Base-by-base conservation (phyloP, 2,888 invertebrate genomes). In the Neria commutata region DNA sequence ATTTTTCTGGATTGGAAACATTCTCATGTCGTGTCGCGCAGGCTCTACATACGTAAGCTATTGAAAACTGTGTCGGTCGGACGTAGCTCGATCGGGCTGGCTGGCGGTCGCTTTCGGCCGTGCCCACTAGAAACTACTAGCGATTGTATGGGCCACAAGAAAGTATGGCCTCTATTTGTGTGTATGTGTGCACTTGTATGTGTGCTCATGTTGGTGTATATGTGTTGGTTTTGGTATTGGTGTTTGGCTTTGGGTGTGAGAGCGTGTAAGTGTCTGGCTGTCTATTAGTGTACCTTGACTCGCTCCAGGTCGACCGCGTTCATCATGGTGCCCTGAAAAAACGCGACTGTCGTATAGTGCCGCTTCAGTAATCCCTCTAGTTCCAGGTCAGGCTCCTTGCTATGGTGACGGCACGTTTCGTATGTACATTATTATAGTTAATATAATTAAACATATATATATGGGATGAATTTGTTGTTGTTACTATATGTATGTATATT, bases 291-390 rank as follows among this genome's bases (percentile, higher is more conserved):
- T 94, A 95, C 95, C 94, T 98, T 98, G 87, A 99, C 98, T 86
- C 99, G 88, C 85, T 98, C 96, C 90, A 99, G 91, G 89, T 99
- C 99, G 87, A 98, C 96, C 81, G 98, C 97, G 87, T 98, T 98
- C 98, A 99, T 99, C 89, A 99, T 98, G 84, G 98, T 97, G 85
- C 99, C 99, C 91, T 98, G 98, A 93, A 99, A 99, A 92, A 99
- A 99, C 91, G 97, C 96, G 89, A 98, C 99, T 84, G 98, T 98
- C 82, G 99, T 99, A 90, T 99, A 99, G 91, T 99, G 98, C 83
- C 99, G 91, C 87, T 99, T 99, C 86, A 99, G 94, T 82, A 99
- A 91, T 84, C 99, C 98, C 86, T 99, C 98, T 88, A 99, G 88
- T 87, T 99, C 98, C 87, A 99, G 90, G 88, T 99, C 99, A 81